Percentiles rank a stretch among this genome's conserved stretches.
phyloP scores from a whole-genome alignment of 2,113 vertebrate species.

The Peromyscus leucopus region DNA sequence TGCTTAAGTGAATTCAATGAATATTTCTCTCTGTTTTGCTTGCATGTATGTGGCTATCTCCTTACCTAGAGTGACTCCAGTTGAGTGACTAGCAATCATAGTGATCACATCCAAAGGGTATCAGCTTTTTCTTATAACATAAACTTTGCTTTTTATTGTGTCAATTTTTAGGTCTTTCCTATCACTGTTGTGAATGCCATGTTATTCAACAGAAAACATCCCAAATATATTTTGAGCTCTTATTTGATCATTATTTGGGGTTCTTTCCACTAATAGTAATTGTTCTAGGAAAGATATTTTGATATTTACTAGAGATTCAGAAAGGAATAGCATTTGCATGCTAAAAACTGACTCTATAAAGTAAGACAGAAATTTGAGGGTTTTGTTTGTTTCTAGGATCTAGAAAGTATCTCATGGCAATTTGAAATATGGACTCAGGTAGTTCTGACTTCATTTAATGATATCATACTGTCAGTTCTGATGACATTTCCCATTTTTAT shows the following conservation, averaged over 20 bases:
- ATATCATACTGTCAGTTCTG: background rate
- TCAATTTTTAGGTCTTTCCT: background rate
- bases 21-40: background rate
- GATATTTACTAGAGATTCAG: constrained; percentile 6
- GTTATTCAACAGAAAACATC: background rate
- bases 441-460: background rate
- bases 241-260: background rate
- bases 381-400: background rate
- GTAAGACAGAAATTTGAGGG: background rate
- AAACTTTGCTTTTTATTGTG: background rate
- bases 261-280: background rate
- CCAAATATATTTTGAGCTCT: background rate
- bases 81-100: background rate
- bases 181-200: background rate
- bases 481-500: background rate
- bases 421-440: background rate
- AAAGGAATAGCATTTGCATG: background rate
- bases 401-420: background rate
- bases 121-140: background rate
- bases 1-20: background rate
- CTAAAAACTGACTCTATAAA: background rate
- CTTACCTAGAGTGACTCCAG: background rate
- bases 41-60: background rate
- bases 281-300: background rate
- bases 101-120: background rate